phyloP scores from a whole-genome alignment of 2,888 invertebrate species.

The Drosophila ezoana region DNA sequence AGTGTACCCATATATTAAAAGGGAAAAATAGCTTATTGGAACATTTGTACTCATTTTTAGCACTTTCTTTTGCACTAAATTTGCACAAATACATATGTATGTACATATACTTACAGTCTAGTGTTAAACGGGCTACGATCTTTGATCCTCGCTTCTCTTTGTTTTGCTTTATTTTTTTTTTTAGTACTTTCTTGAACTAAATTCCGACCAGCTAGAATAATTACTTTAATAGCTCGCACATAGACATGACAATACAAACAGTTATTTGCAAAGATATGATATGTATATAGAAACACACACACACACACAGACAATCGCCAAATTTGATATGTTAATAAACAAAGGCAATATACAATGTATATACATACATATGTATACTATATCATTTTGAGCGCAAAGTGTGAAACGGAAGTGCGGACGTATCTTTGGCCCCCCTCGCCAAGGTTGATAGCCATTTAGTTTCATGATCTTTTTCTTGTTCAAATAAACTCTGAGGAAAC shows the following conservation, averaged over 20 bases:
- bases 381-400: constrained; percentile 45
- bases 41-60: neutral
- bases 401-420: constrained; percentile 78
- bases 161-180: constrained; percentile 2
- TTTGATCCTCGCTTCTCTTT: constrained; percentile 20
- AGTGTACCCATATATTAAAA: too few relatives aligned
- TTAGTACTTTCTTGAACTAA: constrained; percentile 11
- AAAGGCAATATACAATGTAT: constrained; percentile 12
- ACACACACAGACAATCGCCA: constrained; percentile 16
- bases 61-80: neutral
- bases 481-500: constrained; percentile 59
- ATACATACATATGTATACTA: constrained; percentile 9
- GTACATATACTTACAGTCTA: neutral
- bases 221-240: constrained; percentile 1
- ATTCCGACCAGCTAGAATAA: neutral
- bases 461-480: constrained; percentile 74
- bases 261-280: neutral
- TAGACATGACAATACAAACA: neutral
- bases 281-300: neutral
- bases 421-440: constrained; percentile 62
- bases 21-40: neutral
- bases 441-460: constrained; percentile 71
- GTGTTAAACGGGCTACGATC: constrained; percentile 21
- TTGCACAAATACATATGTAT: neutral
- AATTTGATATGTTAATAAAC: constrained; percentile 47